phyloP scores from a whole-genome alignment of 1,140 invertebrate genomes.

The Phocides pigmalion region DNA sequence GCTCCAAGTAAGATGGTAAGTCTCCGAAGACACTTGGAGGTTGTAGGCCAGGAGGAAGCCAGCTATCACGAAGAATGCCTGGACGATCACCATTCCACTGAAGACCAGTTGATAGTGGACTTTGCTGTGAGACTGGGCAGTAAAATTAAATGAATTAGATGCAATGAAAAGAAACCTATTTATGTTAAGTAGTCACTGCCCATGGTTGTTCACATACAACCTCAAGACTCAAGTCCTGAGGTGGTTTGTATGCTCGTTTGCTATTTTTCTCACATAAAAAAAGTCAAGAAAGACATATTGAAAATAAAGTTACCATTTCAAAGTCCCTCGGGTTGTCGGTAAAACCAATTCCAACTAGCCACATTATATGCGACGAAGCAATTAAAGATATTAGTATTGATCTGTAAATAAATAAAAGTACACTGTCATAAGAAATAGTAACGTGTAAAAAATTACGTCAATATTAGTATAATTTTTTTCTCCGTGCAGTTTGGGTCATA shows the following conservation, averaged over 20 bases:
- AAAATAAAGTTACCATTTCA: conserved; percentile 39
- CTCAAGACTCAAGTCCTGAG: too few relatives aligned
- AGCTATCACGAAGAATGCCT: conserved; percentile 81
- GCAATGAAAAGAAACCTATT: too few relatives aligned
- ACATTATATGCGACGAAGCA: conserved; percentile 25
- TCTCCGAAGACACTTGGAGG: conserved; percentile 32
- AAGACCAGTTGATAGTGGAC: conserved; percentile 53
- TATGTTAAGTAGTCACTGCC: too few relatives aligned
- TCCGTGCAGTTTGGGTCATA: too few relatives aligned
- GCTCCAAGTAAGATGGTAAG: conserved; percentile 39
- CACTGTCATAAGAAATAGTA: too few relatives aligned
- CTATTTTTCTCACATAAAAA: too few relatives aligned
- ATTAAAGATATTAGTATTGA: conserved; percentile 31
- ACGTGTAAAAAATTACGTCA: too few relatives aligned
- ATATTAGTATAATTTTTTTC: too few relatives aligned
- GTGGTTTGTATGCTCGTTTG: too few relatives aligned
- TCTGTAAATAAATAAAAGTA: conserved; percentile 29
- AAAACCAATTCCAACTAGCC: conserved; percentile 26
- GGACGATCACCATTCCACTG: conserved; percentile 72
- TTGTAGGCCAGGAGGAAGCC: conserved; percentile 42
- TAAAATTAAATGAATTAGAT: too few relatives aligned
- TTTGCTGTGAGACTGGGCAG: conserved; percentile 42
- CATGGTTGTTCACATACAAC: too few relatives aligned
- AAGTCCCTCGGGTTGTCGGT: conserved; percentile 32
- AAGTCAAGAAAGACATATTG: too few relatives aligned